Evolutionary conservation across 1,140 invertebrate species (phyloP), one percentile per base, ranked within the genome.

Genomic region (Harlomillsia oculata): DNA sequence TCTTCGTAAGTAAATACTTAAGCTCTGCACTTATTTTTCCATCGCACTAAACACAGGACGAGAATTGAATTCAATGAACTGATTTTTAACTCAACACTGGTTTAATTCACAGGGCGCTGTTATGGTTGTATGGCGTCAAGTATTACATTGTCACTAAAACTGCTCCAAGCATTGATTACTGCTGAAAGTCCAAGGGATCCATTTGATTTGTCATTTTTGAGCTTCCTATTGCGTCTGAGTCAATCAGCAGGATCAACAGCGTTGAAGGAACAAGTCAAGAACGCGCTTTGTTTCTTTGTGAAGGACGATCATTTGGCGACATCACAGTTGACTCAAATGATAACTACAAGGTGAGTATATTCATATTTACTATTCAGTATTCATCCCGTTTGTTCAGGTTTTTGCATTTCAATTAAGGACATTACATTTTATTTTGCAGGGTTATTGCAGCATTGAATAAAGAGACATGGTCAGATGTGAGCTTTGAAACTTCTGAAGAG

Each of bases 131-230:
- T 56, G 56, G 63, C 63, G 13, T 62, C 58, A 36, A 96, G 71
- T 89, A 96, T 72, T 95, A 92, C 73, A 2, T 34, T 62, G 1
- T 65, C 63, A 3, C 77, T 97, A 3, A 96, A 91, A 4, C 69
- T 97, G 18, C 74, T 98, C 29, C 78, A 91, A 39, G 91, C 92
- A n/a, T 75, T 98, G 48, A 89, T 91, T 6, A 87, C 85, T 18
- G 63, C 56, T 16, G 59, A 51, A 55, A 65, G 57, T 60, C 56
- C 59, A 28, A 18, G 60, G 34, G 59, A 60, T 53, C 59, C 59
- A 0, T 65, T 65, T 30, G 57, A 65, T 40, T 40, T 59, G 13
- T 62, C 51, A 45, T 65, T 65, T 32, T 56, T 65, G 18, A 59
- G 60, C 29, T 65, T 65, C 28, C 57, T 65, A 3, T 45, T 65